Percentiles rank a stretch among this genome's conserved stretches.
phyloP scores from a whole-genome alignment of 2,888 invertebrate species.

The Plagodis dolabraria region DNA sequence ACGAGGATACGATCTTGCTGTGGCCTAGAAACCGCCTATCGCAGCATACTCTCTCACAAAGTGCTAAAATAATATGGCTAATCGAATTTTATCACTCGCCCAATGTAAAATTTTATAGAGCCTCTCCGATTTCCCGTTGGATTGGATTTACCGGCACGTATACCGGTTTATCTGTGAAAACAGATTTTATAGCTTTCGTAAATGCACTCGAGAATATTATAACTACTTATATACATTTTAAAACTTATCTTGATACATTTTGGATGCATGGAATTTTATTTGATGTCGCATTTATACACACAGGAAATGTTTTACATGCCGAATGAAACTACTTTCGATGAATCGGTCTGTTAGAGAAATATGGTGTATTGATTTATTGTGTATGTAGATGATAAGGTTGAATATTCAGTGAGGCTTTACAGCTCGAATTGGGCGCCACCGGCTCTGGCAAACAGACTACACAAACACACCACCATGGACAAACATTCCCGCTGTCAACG shows the following conservation, averaged over 20 bases:
- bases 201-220: slow-evolving; percentile 21
- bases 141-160: slow-evolving; percentile 33
- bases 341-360: slow-evolving; percentile 36
- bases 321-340: slow-evolving; percentile 39
- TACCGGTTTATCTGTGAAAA: slow-evolving; percentile 32
- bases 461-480: slow-evolving; percentile 69
- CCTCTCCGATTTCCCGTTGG: slow-evolving; percentile 47
- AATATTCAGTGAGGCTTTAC: slow-evolving; percentile 45
- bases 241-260: slow-evolving; percentile 6
- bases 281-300: slow-evolving; percentile 38
- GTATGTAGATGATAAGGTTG: slow-evolving; percentile 48
- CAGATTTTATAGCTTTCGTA: slow-evolving; percentile 31
- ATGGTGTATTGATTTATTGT: slow-evolving; percentile 41
- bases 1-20: slow-evolving; percentile 53
- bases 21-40: slow-evolving; percentile 61
- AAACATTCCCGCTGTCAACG: slow-evolving; percentile 68
- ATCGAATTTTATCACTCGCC: slow-evolving; percentile 49
- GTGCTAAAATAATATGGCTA: slow-evolving; percentile 45
- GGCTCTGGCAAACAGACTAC: slow-evolving; percentile 62
- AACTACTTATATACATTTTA: neutral
- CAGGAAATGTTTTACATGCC: slow-evolving; percentile 50
- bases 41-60: slow-evolving; percentile 42
- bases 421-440: slow-evolving; percentile 48
- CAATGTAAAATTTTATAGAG: slow-evolving; percentile 50
- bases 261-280: slow-evolving; percentile 21